Base-by-base conservation (phyloP, 2,113 vertebrate genomes). In the Chloroceryle aenea region DNA sequence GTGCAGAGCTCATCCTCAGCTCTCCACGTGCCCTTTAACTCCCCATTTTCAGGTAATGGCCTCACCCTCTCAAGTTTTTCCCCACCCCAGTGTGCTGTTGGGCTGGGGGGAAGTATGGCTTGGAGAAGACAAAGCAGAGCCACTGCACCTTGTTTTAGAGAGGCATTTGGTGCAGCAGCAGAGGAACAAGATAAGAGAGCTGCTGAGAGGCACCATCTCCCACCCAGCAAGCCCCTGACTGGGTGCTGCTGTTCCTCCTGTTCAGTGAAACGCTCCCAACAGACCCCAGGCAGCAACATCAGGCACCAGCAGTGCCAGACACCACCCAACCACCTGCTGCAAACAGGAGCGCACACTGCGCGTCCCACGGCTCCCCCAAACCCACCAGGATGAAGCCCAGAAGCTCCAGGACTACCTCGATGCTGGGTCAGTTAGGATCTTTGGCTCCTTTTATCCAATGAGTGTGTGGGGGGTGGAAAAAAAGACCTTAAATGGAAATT, bases 11-110 rank as follows among this genome's bases (percentile, higher is more conserved):
- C 29, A 1, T 4, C 17, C 30, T 26, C 36, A 2, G 58, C 71
- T 56, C 83, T 34, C 32, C 74, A 52, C 0, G 3, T 4, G n/a
- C 45, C 64, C 89, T 48, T 12, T 0, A 43, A n/a, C 68, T 55
- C 23, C 68, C 20, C 3, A 0, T 8, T 34, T 25, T 32, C 75
- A 0, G 15, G 0, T 4, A 8, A 2, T 4, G 1, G 64, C 11
- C 47, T 34, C n/a, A 6, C 32, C 74, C 52, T 1, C 12, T 2
- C 2, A 19, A 45, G 23, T 32, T 19, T 32, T 10, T 34, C 17
- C 11, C 20, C 34, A 45, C 34, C 75, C 71, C 25, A 9, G 32
- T 1, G 20, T 3, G 1, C 1, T 58, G 14, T 59, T 25, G 77
- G 56, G 68, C 52, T 3, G 56, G 47, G 36, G 45, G 3, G 23